Evolutionary conservation across 2,888 invertebrate species (phyloP).

Genomic region (Ditula angustiorana): DNA sequence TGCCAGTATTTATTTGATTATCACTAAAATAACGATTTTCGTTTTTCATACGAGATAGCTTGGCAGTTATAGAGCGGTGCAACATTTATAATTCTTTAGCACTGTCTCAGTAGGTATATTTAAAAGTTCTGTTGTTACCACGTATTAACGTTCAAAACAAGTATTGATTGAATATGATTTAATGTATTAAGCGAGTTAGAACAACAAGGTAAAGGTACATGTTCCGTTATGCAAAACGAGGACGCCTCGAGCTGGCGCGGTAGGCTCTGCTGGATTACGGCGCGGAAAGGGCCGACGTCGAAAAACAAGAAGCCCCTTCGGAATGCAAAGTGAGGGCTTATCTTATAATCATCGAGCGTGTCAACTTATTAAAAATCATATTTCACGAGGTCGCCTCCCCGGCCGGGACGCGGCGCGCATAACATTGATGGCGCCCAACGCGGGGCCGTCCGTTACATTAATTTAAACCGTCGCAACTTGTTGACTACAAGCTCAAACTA

Average conservation of each 20-base stretch:
- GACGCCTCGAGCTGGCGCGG: slow-evolving; percentile 51
- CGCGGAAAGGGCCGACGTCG: slow-evolving; percentile 61
- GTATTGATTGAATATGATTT: slow-evolving; percentile 11
- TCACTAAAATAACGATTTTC: too few relatives aligned
- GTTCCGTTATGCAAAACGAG: slow-evolving; percentile 55
- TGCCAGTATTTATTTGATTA: neutral
- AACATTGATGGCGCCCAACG: slow-evolving; percentile 51
- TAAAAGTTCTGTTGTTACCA: neutral
- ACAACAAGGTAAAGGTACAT: slow-evolving; percentile 55
- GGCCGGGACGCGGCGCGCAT: slow-evolving; percentile 68
- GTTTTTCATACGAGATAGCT: too few relatives aligned
- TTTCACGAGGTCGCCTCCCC: slow-evolving; percentile 73
- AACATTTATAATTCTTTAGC: too few relatives aligned
- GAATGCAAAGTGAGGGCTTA: slow-evolving; percentile 85
- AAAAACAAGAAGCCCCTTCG: slow-evolving; percentile 77
- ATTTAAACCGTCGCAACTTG: slow-evolving; percentile 62
- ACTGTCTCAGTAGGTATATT: too few relatives aligned
- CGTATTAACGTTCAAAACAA: neutral
- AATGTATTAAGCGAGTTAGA: slow-evolving; percentile 44
- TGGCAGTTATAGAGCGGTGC: too few relatives aligned
- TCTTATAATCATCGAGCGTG: slow-evolving; percentile 86
- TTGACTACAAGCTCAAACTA: slow-evolving; percentile 56
- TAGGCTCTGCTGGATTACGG: slow-evolving; percentile 75
- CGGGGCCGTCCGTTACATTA: slow-evolving; percentile 54
- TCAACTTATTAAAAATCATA: slow-evolving; percentile 86